phyloP scores from a whole-genome alignment of 2,888 invertebrate genomes.

The Drosophila dives region DNA sequence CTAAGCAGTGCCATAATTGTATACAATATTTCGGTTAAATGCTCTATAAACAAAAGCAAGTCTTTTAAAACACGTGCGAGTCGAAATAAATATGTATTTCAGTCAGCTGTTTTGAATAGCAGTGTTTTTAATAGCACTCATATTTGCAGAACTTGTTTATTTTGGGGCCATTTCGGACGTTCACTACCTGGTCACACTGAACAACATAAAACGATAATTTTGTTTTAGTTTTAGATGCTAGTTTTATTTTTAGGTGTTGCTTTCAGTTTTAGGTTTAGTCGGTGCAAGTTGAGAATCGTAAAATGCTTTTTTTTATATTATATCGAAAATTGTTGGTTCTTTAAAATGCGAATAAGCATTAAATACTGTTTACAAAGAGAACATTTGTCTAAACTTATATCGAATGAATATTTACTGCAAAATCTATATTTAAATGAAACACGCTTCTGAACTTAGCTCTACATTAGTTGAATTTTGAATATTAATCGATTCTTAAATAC shows the following conservation, averaged over 20 bases:
- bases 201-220: background rate
- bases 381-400: background rate
- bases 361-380: no score
- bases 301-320: background rate
- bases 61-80: slow-evolving; percentile 38
- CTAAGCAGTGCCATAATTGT: slow-evolving; percentile 53
- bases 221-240: background rate
- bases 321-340: no score
- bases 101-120: slow-evolving; percentile 27
- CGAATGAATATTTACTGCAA: background rate
- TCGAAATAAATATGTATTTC: background rate
- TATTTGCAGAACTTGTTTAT: background rate
- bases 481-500: no score
- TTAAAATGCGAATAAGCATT: no score
- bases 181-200: background rate
- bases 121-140: slow-evolving; percentile 2
- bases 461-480: background rate
- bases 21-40: background rate
- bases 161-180: background rate
- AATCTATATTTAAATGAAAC: background rate
- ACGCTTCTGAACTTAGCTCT: background rate
- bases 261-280: background rate
- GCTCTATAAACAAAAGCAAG: slow-evolving; percentile 28
- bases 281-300: no score
- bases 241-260: background rate